Conservation (phyloP, 64 coral and sea anemone genomes). For the Catalaphyllia jardinei region DNA sequence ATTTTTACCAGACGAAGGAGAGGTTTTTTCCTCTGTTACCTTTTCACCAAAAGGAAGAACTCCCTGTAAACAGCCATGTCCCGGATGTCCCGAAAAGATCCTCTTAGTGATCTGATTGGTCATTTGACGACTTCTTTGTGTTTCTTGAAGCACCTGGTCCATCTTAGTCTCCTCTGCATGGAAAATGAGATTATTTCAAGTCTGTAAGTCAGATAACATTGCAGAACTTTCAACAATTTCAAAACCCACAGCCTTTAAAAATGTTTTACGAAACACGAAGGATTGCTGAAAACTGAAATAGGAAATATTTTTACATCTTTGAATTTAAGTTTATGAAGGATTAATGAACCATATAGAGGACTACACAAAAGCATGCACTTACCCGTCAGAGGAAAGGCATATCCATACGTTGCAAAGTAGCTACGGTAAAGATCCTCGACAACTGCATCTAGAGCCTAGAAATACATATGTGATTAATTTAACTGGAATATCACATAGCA, state of each 20-base stretch:
- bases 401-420: not conserved
- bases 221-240: too few relatives aligned
- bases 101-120: not conserved
- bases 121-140: not conserved
- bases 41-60: not conserved
- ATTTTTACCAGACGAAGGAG: too few relatives aligned
- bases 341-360: too few relatives aligned
- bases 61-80: not conserved
- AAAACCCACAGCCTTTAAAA: too few relatives aligned
- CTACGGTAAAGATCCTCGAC: not conserved
- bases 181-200: not conserved
- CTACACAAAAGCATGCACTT: too few relatives aligned
- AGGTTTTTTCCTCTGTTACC: not conserved
- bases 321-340: too few relatives aligned
- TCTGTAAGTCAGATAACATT: too few relatives aligned
- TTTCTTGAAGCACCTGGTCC: not conserved
- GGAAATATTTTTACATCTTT: too few relatives aligned
- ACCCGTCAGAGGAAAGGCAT: conserved; percentile 12
- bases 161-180: not conserved
- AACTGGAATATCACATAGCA: too few relatives aligned
- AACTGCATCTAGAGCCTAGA: not conserved
- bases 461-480: too few relatives aligned
- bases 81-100: not conserved
- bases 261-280: too few relatives aligned
- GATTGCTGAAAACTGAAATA: too few relatives aligned